Base-by-base conservation (phyloP, 2,797 vertebrate genomes). In the Remorina albescens region DNA sequence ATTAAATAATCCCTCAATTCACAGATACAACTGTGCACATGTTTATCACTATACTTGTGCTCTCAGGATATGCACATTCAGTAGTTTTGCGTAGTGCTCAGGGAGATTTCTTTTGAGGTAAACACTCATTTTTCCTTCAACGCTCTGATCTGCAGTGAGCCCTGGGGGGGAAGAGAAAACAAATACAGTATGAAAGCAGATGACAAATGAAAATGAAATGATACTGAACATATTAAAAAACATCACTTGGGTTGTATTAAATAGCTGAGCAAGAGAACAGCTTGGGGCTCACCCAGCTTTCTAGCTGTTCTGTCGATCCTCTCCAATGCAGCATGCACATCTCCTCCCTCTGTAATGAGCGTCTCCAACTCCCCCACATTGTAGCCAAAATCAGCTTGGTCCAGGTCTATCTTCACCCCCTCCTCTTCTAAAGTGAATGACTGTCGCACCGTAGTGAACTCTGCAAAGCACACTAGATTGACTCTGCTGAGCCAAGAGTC, bases 281-380 rank as follows among this genome's bases (percentile, higher is more conserved):
- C 36, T 36, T 41, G 41, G 25, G 59, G 53, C 88, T 91, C 60
- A 95, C 95, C 94, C 46, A 96, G 90, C 64, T 86, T 94, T n/a
- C 41, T 74, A 65, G 94, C 93, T 0, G 76, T 82, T 54, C 69
- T 88, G 61, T 89, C 81, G 41, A 96, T 95, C 80, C 86, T 94
- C 78, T 91, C 86, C 74, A 93, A 47, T 8, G 94, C 94, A 44
- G 83, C 74, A 30, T 86, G 80, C 59, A 92, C 78, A 51, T 95
- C 91, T 70, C 78, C 87, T 80, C 86, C 92, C 28, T 94, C 92
- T 25, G 93, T 81, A 55, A 95, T 47, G 5, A 96, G 81, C 51
- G 95, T 94, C 75, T 96, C 95, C 51, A 96, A 93, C 83, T 96
- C 95, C 53, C 95, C 95, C 32, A 96, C 93, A 26, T 88, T 81